Evolutionary conservation across 2,113 vertebrate genomes (phyloP).

Genomic region (Vulpes vulpes): DNA sequence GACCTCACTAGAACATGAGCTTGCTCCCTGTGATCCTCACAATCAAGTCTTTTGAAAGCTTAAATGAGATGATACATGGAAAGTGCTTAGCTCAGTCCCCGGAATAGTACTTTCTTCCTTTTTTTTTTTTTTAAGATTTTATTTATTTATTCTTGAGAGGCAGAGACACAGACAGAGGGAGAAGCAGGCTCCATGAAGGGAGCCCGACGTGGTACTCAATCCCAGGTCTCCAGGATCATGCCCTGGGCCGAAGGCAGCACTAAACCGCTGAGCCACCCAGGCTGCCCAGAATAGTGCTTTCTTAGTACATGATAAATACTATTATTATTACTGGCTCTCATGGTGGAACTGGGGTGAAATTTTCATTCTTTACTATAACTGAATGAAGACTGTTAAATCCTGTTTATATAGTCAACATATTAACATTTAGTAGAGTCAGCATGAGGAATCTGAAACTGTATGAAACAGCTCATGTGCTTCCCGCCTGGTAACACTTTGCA

Average conservation of each 20-base stretch:
- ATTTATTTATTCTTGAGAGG: no score
- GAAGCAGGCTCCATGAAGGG: no score
- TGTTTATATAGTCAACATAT: neutral
- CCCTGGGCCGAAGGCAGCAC: no score
- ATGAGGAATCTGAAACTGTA: neutral
- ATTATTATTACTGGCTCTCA: neutral
- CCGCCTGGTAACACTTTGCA: neutral
- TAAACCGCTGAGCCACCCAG: no score
- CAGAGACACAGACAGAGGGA: no score
- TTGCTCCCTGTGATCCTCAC: neutral
- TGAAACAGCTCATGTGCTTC: neutral
- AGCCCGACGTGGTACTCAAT: no score
- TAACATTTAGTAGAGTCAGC: neutral
- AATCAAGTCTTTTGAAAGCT: neutral
- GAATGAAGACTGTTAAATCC: neutral
- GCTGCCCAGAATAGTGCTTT: neutral
- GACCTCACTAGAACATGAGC: neutral
- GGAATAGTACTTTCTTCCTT: neutral
- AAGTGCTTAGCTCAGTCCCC: neutral
- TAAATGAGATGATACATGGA: neutral
- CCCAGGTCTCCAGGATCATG: no score
- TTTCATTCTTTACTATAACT: conserved; percentile 4
- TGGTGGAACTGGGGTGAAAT: neutral
- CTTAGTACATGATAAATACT: neutral
- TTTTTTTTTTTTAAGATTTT: no score